Evolutionary conservation across 2,113 vertebrate species (phyloP), one percentile per base, ranked within the genome.

Genomic region (Zosterops pallidus): DNA sequence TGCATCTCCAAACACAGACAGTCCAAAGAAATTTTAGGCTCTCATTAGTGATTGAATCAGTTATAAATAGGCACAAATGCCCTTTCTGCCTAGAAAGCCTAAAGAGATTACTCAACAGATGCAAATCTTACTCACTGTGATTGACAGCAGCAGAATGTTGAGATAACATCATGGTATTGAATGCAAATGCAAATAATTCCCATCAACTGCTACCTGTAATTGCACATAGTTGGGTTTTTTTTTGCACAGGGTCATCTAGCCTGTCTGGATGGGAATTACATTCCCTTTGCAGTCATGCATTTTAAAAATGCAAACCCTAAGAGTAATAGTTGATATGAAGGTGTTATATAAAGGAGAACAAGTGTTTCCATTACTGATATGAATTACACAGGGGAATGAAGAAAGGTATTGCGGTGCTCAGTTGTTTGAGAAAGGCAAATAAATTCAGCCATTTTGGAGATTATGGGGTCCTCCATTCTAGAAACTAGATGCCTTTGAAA

Each of bases 61-160:
- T 86, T 94, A 96, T 77, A 92, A 95, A 95, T 86, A 91, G 95
- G 57, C 39, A 89, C 75, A 84, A 92, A 69, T 79, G 24, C 24
- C 42, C 55, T 89, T 72, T 95, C 83, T 91, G 82, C 65, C 15
- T 56, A 49, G 79, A 87, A 95, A 83, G 53, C 67, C 82, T 77
- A 26, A 24, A 92, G 59, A 65, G 74, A 70, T 95, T 93, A 75
- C 55, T 60, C 46, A 35, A 86, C 57, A 86, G 53, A 92, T 88
- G 75, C 78, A 89, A 39, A 89, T 80, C 70, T 65, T 84, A 29
- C 46, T 87, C 57, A 9, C 72, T 70, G 42, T 75, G 76, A 77
- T 26, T 93, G 91, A 47, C 50, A 90, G 50, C 24, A 19, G 62
- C 39, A 53, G 49, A 60, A 79, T 47, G 90, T 50, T 62, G 79